Conservation (phyloP, 2,888 invertebrate species). For the Cancer borealis region DNA sequence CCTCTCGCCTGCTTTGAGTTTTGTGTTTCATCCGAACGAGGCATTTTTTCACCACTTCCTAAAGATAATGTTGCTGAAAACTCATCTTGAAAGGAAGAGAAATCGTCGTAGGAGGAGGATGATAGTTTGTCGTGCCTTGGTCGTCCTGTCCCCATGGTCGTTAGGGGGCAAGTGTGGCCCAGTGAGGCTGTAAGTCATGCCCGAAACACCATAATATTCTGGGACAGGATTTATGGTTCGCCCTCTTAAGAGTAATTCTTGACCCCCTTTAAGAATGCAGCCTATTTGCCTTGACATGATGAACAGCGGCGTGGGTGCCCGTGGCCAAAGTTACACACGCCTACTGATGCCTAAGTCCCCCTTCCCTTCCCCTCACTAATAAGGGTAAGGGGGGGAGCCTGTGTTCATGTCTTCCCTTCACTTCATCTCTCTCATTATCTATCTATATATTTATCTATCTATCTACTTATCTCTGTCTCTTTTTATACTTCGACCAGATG, state of each 20-base stretch:
- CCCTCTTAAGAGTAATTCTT: slow-evolving; percentile 1
- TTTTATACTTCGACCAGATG: neutral
- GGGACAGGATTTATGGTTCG: neutral
- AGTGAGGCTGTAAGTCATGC: neutral
- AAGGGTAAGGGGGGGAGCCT: neutral
- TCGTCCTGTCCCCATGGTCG: neutral
- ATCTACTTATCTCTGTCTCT: neutral
- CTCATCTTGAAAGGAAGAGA: neutral
- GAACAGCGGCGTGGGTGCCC: neutral
- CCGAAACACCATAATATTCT: neutral
- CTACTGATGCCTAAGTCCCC: neutral
- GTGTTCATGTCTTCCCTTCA: neutral
- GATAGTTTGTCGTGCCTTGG: neutral
- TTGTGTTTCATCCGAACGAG: neutral
- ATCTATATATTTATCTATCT: too few relatives aligned
- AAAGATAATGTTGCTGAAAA: neutral
- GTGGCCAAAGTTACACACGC: neutral
- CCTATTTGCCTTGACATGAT: neutral
- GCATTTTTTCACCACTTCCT: neutral
- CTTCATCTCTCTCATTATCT: neutral
- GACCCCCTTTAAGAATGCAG: slow-evolving; percentile 1
- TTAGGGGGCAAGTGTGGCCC: neutral
- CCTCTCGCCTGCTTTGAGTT: neutral
- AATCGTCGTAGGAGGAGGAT: neutral
- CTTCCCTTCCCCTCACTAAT: neutral